Percentiles rank a stretch among this genome's conserved stretches.
These are phyloP conservation scores for Nomada lathburiana DNA, from an alignment of 2,888 invertebrate genomes.

Conservation along the genomic window DNA sequence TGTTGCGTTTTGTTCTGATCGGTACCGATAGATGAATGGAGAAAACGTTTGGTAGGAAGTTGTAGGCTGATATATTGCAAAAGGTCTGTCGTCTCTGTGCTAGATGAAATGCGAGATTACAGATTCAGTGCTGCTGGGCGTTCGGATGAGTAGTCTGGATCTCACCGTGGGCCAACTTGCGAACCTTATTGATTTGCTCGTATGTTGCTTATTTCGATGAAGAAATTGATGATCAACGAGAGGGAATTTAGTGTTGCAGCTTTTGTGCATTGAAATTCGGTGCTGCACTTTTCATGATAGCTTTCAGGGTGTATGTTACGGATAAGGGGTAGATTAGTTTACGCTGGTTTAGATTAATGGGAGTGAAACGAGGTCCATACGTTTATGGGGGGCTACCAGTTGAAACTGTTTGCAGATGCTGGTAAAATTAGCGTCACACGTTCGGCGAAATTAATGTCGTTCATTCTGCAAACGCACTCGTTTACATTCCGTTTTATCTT, in stretches of 20 bases:
- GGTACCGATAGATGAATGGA: neutral
- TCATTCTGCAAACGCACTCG: constrained; percentile 2
- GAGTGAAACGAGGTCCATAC: constrained; percentile 32
- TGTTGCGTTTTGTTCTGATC: constrained; percentile 20
- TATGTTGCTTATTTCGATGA: too few species aligned
- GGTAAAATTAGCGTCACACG: constrained; percentile 42
- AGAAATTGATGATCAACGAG: too few species aligned
- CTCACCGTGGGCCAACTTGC: too few species aligned
- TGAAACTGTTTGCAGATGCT: constrained; percentile 28
- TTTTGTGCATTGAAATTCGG: too few species aligned
- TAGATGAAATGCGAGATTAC: neutral
- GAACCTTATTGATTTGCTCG: too few species aligned
- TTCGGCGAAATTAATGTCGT: constrained; percentile 15
- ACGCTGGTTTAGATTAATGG: constrained; percentile 26
- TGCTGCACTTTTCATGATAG: too few species aligned
- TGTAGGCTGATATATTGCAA: too few species aligned
- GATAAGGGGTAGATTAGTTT: too few species aligned
- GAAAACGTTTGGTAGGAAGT: neutral
- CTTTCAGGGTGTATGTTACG: too few species aligned
- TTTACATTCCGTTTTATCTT: constrained; percentile 37
- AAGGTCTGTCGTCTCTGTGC: too few species aligned
- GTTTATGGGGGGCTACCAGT: constrained; percentile 41
- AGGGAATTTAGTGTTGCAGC: too few species aligned
- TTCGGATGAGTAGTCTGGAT: too few species aligned
- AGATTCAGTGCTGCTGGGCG: neutral